Evolutionary conservation across 2,113 vertebrate species (phyloP).

Genomic region (Deroptyus accipitrinus): DNA sequence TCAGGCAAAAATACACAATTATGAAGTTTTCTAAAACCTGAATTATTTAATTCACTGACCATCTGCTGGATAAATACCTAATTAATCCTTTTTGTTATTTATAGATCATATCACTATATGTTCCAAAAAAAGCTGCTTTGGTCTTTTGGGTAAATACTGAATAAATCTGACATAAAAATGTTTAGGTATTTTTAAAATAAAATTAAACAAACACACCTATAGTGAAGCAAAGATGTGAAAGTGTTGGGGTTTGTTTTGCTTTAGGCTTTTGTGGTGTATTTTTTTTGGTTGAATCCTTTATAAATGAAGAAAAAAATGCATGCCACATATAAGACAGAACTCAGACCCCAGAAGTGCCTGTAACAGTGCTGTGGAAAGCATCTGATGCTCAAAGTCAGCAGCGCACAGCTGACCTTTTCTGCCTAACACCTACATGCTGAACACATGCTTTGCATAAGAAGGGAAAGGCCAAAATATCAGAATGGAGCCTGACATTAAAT

Average conservation of each 20-base stretch:
- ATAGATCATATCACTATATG: neutral
- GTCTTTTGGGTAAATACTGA: neutral
- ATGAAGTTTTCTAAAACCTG: neutral
- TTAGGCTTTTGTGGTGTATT: neutral
- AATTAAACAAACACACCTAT: neutral
- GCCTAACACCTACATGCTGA: neutral
- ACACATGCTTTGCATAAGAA: accelerated
- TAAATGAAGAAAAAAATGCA: neutral
- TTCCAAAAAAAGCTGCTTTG: neutral
- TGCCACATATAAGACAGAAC: accelerated
- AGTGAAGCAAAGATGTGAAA: neutral
- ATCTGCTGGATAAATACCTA: neutral
- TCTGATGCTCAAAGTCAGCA: neutral
- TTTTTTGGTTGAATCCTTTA: neutral
- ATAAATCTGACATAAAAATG: neutral
- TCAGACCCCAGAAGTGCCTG: neutral
- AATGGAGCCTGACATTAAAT: neutral
- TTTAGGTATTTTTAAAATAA: neutral
- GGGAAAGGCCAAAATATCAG: neutral
- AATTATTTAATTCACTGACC: neutral
- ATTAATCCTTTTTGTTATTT: conserved; percentile 25
- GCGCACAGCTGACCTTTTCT: neutral
- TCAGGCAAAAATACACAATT: neutral
- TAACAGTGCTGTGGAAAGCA: neutral
- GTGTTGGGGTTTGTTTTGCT: neutral